Evolutionary conservation across 2,888 invertebrate genomes (phyloP).

Genomic region (Cartodere bifasciata): DNA sequence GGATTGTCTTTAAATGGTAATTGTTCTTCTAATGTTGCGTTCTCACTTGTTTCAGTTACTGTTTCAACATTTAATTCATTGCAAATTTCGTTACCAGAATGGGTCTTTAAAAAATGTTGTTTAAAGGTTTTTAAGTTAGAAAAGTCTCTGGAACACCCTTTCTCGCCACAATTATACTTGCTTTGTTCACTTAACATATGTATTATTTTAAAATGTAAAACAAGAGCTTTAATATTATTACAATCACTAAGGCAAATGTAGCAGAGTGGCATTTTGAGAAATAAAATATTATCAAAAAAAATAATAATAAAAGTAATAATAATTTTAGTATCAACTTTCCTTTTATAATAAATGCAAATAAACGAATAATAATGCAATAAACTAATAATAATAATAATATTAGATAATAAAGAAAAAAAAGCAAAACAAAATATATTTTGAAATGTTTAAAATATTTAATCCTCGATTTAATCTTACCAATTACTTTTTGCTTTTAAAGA

Average conservation of each 20-base stretch:
- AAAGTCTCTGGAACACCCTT: slow-evolving; percentile 3
- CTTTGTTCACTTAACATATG: slow-evolving; percentile 2
- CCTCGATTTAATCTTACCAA: no score
- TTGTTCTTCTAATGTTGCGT: slow-evolving; percentile 1
- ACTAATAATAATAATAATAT: not conserved
- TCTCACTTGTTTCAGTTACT: not conserved
- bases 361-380: not conserved
- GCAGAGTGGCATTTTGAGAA: slow-evolving; percentile 1
- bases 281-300: not conserved
- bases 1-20: not conserved
- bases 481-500: no score
- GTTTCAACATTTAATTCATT: not conserved
- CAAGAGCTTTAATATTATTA: slow-evolving; percentile 3
- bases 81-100: slow-evolving; percentile 1
- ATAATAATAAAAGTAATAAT: no score
- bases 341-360: not conserved
- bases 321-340: no score
- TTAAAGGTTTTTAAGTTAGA: slow-evolving; percentile 4
- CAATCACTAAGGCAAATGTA: not conserved
- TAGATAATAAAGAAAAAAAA: not conserved
- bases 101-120: slow-evolving; percentile 4
- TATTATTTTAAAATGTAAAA: slow-evolving; percentile 4
- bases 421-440: not conserved
- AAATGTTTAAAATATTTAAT: no score
- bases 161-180: slow-evolving; percentile 4